Conservation (phyloP, 2,113 vertebrate genomes). For the Clarias magur region DNA sequence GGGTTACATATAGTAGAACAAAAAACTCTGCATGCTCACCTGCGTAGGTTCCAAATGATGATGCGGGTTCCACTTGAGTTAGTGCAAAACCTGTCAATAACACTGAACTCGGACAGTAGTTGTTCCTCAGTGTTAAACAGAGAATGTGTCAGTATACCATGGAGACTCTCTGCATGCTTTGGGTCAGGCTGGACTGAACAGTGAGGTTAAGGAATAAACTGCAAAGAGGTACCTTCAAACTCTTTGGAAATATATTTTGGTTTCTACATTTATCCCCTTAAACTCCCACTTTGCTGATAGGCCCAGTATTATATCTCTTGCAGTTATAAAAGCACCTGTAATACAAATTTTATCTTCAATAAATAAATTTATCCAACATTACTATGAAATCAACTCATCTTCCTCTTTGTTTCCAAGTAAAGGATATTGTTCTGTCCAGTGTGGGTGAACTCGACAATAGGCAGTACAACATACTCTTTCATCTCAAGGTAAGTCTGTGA, state of each 20-base stretch:
- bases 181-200: not conserved
- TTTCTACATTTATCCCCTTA: not conserved
- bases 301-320: not conserved
- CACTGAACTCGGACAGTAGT: not conserved
- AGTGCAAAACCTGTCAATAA: not conserved
- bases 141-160: not conserved
- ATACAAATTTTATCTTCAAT: not conserved
- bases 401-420: not conserved
- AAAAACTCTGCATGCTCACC: not conserved
- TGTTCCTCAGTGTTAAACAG: not conserved
- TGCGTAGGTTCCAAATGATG: slow-evolving; percentile 12
- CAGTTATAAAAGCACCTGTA: not conserved
- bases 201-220: not conserved
- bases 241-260: not conserved
- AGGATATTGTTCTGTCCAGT: not conserved
- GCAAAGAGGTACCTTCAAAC: not conserved
- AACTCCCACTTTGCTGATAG: not conserved
- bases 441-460: not conserved
- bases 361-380: not conserved
- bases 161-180: not conserved
- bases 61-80: not conserved
- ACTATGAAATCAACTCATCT: not conserved
- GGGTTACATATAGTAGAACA: not conserved
- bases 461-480: slow-evolving; percentile 42
- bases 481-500: slow-evolving; percentile 82